Base-by-base conservation (phyloP, 2,888 invertebrate species). In the Campopleginae sp. region DNA sequence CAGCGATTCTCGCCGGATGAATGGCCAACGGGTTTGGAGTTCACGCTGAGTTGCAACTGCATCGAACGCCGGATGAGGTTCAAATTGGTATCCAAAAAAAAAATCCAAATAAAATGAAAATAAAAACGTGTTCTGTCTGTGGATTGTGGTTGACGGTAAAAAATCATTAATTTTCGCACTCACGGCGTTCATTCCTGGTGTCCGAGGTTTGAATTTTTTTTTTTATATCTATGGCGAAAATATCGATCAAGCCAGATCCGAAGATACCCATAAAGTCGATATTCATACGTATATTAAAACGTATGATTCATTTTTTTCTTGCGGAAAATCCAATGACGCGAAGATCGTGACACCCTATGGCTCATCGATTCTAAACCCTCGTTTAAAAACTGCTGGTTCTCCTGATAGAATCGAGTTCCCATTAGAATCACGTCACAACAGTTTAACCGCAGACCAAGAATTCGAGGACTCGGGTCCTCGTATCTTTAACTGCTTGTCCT, bases 21-120 rank as follows among this genome's bases (percentile, higher is more conserved):
- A 84, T 80, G 84, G 77, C 71, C 61, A 80, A 80, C 80, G 68
- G 72, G 80, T 84, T 80, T 72, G 48, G 74, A 77, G 71, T 66
- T 80, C 72, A 80, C 48, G 51, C 51, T 71, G 74, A 75, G 74
- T 58, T 63, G 63, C 51, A 80, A 75, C 51, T 80, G 63, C 75
- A 54, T 78, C 70, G 23, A 75, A 61, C 44, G 66, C 58, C 31
- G 66, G 54, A 74, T 74, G 61, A 78, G 61, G 74, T 68, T 78
- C 44, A 66, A 54, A 42, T 72, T 44, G 42, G 23, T 48, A 58
- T 68, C 38, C 58, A 17, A 17, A 65, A 65, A 31, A 75, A 75
- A 19, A 17, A 38, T 7, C 0, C 12, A n/a, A 75, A 48, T n/a
- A 63, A 63, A 27, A 44, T 44, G 33, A 48, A 65, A 74, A 42